Evolutionary conservation across 2,113 vertebrate genomes (phyloP).

Genomic region (Nematolebias whitei): DNA sequence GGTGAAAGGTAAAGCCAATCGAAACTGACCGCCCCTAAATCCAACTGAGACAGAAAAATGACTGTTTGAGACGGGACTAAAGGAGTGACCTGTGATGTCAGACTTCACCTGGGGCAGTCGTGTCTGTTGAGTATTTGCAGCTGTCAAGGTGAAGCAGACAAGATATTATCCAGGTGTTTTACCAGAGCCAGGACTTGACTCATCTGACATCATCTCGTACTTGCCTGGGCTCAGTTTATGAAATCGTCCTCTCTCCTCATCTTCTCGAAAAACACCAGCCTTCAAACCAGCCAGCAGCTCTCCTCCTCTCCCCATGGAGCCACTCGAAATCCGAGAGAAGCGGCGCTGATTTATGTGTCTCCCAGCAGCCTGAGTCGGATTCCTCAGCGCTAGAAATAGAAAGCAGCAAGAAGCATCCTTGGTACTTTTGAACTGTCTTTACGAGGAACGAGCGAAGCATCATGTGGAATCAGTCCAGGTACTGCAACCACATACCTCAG

Average conservation of each 20-base stretch:
- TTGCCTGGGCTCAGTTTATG: conserved; percentile 3
- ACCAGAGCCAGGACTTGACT: conserved; percentile 51
- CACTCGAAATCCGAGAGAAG: conserved; percentile 20
- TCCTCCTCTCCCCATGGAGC: conserved; percentile 46
- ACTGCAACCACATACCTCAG: conserved; percentile 81
- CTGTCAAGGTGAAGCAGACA: neutral
- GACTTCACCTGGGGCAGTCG: conserved; percentile 49
- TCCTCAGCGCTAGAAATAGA: conserved; percentile 39
- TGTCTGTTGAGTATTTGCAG: conserved; percentile 37
- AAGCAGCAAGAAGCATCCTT: conserved; percentile 5
- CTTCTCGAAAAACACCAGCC: conserved; percentile 20
- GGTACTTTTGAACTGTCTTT: conserved; percentile 31
- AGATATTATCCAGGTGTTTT: conserved; percentile 61
- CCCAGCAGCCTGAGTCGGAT: conserved; percentile 26
- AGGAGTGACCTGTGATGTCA: conserved; percentile 56
- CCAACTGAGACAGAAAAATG: conserved; percentile 36
- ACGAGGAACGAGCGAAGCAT: conserved; percentile 45
- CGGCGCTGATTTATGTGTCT: conserved; percentile 50
- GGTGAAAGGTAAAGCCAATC: conserved; percentile 16
- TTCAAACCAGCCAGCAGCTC: conserved; percentile 2
- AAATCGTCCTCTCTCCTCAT: conserved; percentile 21
- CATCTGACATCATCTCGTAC: conserved; percentile 47
- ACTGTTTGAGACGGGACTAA: conserved; percentile 24
- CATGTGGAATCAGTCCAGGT: conserved; percentile 84
- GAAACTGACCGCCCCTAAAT: conserved; percentile 31